Conservation (phyloP, 2,888 invertebrate species). For the Pomacea canaliculata region DNA sequence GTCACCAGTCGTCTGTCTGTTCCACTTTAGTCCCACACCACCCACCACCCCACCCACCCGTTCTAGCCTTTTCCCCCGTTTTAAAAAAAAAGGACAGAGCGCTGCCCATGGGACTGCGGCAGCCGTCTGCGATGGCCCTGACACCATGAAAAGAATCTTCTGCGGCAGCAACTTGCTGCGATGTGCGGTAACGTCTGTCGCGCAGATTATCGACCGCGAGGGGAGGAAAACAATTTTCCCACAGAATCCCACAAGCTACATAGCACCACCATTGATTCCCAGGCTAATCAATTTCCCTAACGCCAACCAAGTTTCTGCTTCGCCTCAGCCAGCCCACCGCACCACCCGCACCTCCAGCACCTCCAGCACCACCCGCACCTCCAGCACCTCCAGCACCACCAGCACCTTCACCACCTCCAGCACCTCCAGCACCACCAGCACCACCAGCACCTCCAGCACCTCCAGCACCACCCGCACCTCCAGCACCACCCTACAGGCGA, state of each 20-base stretch:
- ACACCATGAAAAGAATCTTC: slow-evolving; percentile 16
- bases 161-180: slow-evolving; percentile 22
- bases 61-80: too few relatives aligned
- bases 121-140: neutral
- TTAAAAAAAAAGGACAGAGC: too few relatives aligned
- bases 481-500: neutral
- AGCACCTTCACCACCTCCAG: too few relatives aligned
- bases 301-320: slow-evolving; percentile 25
- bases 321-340: slow-evolving; percentile 3
- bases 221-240: slow-evolving; percentile 35
- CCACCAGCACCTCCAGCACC: too few relatives aligned
- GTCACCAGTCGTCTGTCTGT: too few relatives aligned
- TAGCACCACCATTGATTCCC: slow-evolving; percentile 31
- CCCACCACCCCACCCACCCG: too few relatives aligned
- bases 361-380: too few relatives aligned
- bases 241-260: slow-evolving; percentile 33
- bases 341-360: too few relatives aligned
- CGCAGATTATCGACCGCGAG: slow-evolving; percentile 28
- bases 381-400: too few relatives aligned
- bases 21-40: too few relatives aligned
- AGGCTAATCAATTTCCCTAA: slow-evolving; percentile 32
- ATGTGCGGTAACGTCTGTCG: slow-evolving; percentile 18
- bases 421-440: too few relatives aligned
- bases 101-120: neutral
- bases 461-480: too few relatives aligned